These are phyloP conservation scores for Stichodactyla mertensii DNA, from an alignment of 64 coral and sea anemone genomes.

Conservation along the genomic window DNA sequence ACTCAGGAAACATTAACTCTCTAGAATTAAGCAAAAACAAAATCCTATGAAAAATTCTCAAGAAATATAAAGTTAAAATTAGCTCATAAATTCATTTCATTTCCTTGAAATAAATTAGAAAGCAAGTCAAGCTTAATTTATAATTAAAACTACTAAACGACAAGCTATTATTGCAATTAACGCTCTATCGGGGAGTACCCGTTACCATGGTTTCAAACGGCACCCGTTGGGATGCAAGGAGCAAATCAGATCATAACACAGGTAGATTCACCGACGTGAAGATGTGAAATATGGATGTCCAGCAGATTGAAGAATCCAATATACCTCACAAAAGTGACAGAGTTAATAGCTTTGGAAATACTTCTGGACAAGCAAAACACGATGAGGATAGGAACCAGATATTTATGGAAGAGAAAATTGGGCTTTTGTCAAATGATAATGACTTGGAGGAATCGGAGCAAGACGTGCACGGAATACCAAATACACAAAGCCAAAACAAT, in stretches of 20 bases:
- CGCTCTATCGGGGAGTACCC: background rate
- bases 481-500: constrained; percentile 1
- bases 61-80: no score
- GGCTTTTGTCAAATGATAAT: background rate
- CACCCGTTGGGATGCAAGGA: background rate
- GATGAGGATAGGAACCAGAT: background rate
- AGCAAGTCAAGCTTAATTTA: background rate
- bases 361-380: background rate
- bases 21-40: no score
- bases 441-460: background rate
- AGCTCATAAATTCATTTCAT: no score
- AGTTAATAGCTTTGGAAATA: background rate
- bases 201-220: background rate
- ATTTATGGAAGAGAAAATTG: background rate
- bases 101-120: background rate
- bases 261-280: background rate
- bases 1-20: no score
- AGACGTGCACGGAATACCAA: background rate
- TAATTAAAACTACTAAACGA: background rate
- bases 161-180: background rate
- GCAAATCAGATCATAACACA: background rate
- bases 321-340: background rate
- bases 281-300: no score
- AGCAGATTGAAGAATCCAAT: background rate
- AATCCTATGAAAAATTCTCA: no score